Percentiles rank a stretch among this genome's conserved stretches.
Conservation (phyloP, 2,888 invertebrate species). For the Scrobipalpa costella region DNA sequence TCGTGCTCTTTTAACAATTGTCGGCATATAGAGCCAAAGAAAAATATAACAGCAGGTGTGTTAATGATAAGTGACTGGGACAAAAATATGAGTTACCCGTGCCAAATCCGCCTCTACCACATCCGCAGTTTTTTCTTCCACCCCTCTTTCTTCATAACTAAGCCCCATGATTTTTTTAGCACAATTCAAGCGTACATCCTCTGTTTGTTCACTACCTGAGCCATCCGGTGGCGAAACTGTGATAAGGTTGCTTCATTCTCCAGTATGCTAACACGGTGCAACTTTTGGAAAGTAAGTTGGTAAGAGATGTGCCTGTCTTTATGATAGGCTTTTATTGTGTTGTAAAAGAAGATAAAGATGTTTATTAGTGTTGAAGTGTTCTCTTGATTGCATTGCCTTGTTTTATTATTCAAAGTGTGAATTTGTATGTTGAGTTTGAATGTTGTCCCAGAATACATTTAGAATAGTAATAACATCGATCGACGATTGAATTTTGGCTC, state of each 20-base stretch:
- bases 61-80: neutral
- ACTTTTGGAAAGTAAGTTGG: conserved; percentile 36
- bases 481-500: too few species aligned
- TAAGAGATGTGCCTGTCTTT: conserved; percentile 17
- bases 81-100: neutral
- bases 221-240: conserved; percentile 55
- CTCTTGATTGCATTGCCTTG: neutral
- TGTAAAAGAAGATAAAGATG: conserved; percentile 13
- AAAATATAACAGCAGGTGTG: conserved; percentile 1
- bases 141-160: neutral
- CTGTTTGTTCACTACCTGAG: conserved; percentile 42
- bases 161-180: conserved; percentile 17
- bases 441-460: neutral
- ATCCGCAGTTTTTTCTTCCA: conserved; percentile 11
- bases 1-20: neutral
- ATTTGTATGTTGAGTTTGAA: too few species aligned
- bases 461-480: too few species aligned
- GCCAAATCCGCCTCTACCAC: neutral
- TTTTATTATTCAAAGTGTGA: neutral
- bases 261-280: conserved; percentile 42
- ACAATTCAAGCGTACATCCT: conserved; percentile 40
- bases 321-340: conserved; percentile 20
- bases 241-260: conserved; percentile 55
- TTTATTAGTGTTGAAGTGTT: neutral
- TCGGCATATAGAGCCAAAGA: neutral